Conservation (phyloP, 2,888 invertebrate genomes). For the Spialia ferax region DNA sequence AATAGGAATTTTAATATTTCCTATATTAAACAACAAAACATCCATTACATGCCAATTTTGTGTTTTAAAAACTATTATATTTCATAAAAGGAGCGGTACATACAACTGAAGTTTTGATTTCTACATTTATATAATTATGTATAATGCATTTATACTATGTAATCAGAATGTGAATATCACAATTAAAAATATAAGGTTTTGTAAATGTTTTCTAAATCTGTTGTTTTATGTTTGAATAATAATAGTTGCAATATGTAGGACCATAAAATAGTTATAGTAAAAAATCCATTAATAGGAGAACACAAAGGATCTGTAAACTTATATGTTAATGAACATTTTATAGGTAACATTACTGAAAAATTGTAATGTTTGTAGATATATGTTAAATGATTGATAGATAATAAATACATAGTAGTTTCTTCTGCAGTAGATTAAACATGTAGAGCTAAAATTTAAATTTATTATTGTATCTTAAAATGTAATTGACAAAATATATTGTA, state of each 20-base stretch:
- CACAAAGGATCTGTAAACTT: conserved; percentile 32
- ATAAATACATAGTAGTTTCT: conserved; percentile 55
- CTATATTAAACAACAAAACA: no score
- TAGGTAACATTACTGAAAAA: conserved; percentile 34
- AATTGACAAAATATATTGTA: conserved; percentile 75
- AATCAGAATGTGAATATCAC: conserved; percentile 26
- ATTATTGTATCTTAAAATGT: conserved; percentile 74
- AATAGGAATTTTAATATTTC: background rate
- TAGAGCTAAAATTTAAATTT: conserved; percentile 71
- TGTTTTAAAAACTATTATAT: no score
- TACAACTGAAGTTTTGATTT: conserved; percentile 1
- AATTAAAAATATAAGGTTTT: conserved; percentile 29
- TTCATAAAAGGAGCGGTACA: no score
- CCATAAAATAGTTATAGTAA: conserved; percentile 21
- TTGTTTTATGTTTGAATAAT: conserved; percentile 23
- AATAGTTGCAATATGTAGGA: conserved; percentile 26
- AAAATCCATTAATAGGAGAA: conserved; percentile 13
- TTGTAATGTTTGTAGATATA: conserved; percentile 48
- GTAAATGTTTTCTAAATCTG: conserved; percentile 42
- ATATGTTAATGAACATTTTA: conserved; percentile 34
- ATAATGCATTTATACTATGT: conserved; percentile 43
- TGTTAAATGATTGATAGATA: conserved; percentile 59
- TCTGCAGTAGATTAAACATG: conserved; percentile 74
- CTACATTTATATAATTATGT: conserved; percentile 39
- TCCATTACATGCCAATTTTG: no score